A percentile compares a stretch with the other conserved stretches of the same genome.
These are phyloP conservation scores for Hypomecis atomaria DNA, from an alignment of 2,888 invertebrate genomes.

Conservation along the genomic window DNA sequence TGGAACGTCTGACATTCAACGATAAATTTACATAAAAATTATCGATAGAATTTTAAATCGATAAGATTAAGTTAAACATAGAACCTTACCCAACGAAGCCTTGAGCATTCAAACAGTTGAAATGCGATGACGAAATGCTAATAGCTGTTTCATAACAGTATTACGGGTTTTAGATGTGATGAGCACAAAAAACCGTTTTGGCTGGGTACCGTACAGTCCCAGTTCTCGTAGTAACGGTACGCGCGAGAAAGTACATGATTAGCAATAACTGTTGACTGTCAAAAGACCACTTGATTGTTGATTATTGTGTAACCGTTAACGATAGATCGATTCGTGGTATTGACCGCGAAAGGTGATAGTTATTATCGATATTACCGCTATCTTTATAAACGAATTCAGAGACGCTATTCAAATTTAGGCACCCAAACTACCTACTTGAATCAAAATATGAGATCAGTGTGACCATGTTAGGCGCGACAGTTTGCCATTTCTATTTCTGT, in stretches of 20 bases:
- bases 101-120: slow-evolving; percentile 52
- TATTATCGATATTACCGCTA: slow-evolving; percentile 24
- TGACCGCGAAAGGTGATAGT: slow-evolving; percentile 46
- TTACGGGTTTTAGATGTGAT: slow-evolving; percentile 74
- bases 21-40: background rate
- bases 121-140: slow-evolving; percentile 69
- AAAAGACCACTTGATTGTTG: slow-evolving; percentile 57
- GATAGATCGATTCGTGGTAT: slow-evolving; percentile 42
- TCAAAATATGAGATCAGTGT: slow-evolving; percentile 17
- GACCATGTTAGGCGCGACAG: slow-evolving; percentile 17
- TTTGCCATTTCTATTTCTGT: slow-evolving; percentile 29
- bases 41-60: slow-evolving; percentile 3
- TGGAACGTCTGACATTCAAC: slow-evolving; percentile 9
- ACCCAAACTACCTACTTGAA: background rate
- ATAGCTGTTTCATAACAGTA: slow-evolving; percentile 80
- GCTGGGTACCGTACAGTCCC: slow-evolving; percentile 77
- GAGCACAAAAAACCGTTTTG: slow-evolving; percentile 73
- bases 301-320: slow-evolving; percentile 62
- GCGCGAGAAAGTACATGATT: slow-evolving; percentile 77
- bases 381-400: slow-evolving; percentile 14
- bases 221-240: slow-evolving; percentile 77
- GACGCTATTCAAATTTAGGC: slow-evolving; percentile 6
- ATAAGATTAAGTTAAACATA: slow-evolving; percentile 27
- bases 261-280: slow-evolving; percentile 74
- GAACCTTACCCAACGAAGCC: slow-evolving; percentile 55